phyloP scores from a whole-genome alignment of 2,888 invertebrate species.

The Drosophila parthenogenetica region DNA sequence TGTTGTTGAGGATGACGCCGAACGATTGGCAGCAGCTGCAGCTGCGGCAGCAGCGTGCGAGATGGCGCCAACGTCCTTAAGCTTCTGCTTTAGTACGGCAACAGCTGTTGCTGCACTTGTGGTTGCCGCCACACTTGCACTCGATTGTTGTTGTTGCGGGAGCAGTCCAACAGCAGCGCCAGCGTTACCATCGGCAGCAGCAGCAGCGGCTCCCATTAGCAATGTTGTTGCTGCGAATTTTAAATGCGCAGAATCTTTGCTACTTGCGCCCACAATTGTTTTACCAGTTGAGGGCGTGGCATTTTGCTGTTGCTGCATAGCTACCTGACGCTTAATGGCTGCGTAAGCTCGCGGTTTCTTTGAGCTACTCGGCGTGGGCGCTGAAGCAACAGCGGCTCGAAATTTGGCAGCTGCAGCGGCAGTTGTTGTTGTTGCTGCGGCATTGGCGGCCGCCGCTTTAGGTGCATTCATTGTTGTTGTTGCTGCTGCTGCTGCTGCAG shows the following conservation, averaged over 20 bases:
- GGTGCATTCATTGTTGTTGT: constrained; percentile 33
- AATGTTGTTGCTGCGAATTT: constrained; percentile 77
- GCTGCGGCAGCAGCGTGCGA: constrained; percentile 57
- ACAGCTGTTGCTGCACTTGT: constrained; percentile 69
- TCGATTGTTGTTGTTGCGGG: constrained; percentile 8
- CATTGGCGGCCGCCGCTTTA: constrained; percentile 6
- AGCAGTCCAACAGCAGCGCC: constrained; percentile 51
- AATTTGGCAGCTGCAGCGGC: constrained; percentile 71
- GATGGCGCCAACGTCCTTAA: constrained; percentile 69
- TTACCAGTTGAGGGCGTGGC: constrained; percentile 53
- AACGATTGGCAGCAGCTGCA: constrained; percentile 71
- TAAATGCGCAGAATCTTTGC: constrained; percentile 75
- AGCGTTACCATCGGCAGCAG: constrained; percentile 79
- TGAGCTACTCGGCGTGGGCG: constrained; percentile 61
- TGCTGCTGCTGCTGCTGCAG: constrained; percentile 38
- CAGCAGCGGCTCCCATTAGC: constrained; percentile 80
- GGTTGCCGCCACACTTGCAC: background rate
- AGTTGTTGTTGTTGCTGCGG: constrained; percentile 49
- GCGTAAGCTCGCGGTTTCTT: constrained; percentile 74
- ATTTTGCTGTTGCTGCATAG: constrained; percentile 56
- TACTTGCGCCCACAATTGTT: constrained; percentile 21
- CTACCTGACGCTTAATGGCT: constrained; percentile 70
- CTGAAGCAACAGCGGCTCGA: constrained; percentile 70
- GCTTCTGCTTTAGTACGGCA: constrained; percentile 78
- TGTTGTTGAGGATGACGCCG: constrained; percentile 80